A percentile compares a stretch with the other conserved stretches of the same genome.
These are phyloP conservation scores for Drosophila quadrilineata DNA, from an alignment of 1,140 invertebrate species.

Conservation along the genomic window DNA sequence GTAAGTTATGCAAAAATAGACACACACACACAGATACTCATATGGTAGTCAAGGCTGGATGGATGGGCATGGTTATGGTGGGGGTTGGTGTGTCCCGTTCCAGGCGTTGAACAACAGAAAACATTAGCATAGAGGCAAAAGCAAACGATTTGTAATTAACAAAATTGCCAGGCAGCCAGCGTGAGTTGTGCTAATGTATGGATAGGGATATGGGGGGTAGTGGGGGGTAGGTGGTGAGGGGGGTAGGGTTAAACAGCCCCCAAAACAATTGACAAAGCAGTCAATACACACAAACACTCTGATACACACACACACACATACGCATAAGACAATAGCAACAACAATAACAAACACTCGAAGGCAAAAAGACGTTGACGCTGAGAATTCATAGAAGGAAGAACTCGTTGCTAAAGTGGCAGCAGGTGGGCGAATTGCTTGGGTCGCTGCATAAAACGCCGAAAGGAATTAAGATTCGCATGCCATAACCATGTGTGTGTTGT, in stretches of 20 bases:
- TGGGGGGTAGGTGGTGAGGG: background rate
- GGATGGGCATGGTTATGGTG: background rate
- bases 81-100: slow-evolving; percentile 34
- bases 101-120: too few species aligned
- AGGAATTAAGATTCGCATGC: slow-evolving; percentile 63
- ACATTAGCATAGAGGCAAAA: slow-evolving; percentile 63
- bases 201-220: background rate
- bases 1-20: slow-evolving; percentile 54
- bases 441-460: slow-evolving; percentile 71
- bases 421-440: slow-evolving; percentile 47
- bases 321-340: slow-evolving; percentile 19
- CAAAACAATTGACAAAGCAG: slow-evolving; percentile 73
- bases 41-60: slow-evolving; percentile 8
- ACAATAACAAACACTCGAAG: slow-evolving; percentile 75
- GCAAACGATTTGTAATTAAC: slow-evolving; percentile 81
- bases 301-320: slow-evolving; percentile 14
- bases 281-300: slow-evolving; percentile 47
- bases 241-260: background rate
- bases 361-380: slow-evolving; percentile 55
- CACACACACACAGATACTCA: slow-evolving; percentile 25
- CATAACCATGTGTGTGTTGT: slow-evolving; percentile 21
- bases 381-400: too few species aligned
- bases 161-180: slow-evolving; percentile 79
- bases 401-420: too few species aligned
- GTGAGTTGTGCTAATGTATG: too few species aligned